Conservation (phyloP, 64 coral and sea anemone genomes). For the Montipora capricornis region DNA sequence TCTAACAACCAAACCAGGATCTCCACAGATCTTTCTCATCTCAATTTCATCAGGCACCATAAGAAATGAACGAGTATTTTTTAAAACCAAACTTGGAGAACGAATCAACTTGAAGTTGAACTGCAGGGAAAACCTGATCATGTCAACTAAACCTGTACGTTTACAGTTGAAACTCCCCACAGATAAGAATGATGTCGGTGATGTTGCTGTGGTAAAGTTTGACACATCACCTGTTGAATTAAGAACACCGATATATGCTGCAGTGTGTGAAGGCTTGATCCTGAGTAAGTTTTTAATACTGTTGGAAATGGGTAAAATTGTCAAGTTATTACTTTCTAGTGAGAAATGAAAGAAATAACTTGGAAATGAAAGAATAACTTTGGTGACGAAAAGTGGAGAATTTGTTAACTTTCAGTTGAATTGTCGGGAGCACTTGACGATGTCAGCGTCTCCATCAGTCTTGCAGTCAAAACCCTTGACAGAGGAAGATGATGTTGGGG, state of each 20-base stretch:
- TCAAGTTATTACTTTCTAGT: too few species aligned
- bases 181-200: background rate
- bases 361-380: background rate
- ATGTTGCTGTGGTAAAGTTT: background rate
- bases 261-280: conserved; percentile 6
- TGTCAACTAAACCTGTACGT: background rate
- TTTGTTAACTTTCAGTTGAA: background rate
- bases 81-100: background rate
- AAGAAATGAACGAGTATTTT: background rate
- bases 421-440: background rate
- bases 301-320: too few species aligned
- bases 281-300: background rate
- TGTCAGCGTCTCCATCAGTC: background rate
- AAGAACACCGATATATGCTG: background rate
- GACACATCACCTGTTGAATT: too few species aligned
- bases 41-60: background rate
- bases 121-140: background rate
- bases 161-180: background rate
- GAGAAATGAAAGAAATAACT: too few species aligned
- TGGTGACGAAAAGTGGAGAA: background rate
- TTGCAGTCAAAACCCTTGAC: background rate
- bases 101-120: background rate
- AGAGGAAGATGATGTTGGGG: background rate
- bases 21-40: background rate
- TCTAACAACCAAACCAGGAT: background rate